phyloP scores from a whole-genome alignment of 2,888 invertebrate genomes.

The Seira sanloemensis region DNA sequence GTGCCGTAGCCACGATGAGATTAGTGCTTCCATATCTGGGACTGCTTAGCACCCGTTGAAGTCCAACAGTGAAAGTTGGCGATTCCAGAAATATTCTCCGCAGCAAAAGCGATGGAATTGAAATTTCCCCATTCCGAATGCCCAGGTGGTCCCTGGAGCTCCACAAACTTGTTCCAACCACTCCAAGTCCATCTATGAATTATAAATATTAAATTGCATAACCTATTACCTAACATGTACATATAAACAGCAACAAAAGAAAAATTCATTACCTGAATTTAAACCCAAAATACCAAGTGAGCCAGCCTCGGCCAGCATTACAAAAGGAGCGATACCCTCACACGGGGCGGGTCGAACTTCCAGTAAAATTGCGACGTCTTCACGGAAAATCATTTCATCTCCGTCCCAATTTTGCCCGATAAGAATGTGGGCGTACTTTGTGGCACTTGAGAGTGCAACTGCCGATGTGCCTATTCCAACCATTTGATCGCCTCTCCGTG shows the following conservation, averaged over 20 bases:
- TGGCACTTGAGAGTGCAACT: constrained; percentile 60
- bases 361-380: constrained; percentile 63
- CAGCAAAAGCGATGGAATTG: constrained; percentile 51
- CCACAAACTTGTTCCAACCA: constrained; percentile 62
- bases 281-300: constrained; percentile 62
- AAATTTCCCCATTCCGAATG: background rate
- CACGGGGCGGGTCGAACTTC: constrained; percentile 66
- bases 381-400: constrained; percentile 45
- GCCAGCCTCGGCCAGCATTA: constrained; percentile 64
- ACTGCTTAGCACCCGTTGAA: constrained; percentile 45
- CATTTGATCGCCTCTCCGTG: background rate
- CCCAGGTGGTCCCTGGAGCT: constrained; percentile 47
- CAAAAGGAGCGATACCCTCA: constrained; percentile 65
- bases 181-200: constrained; percentile 58
- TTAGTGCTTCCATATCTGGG: constrained; percentile 60
- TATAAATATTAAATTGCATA: background rate
- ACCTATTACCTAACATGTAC: too few species aligned
- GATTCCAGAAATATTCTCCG: constrained; percentile 66
- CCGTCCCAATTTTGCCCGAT: constrained; percentile 68
- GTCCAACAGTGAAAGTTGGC: constrained; percentile 62
- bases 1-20: constrained; percentile 60
- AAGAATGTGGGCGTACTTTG: constrained; percentile 52
- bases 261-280: constrained; percentile 56
- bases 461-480: constrained; percentile 65
- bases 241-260: too few species aligned